A percentile compares a stretch with the other conserved stretches of the same genome.
Evolutionary conservation across 2,888 invertebrate species (phyloP).

Genomic region (Drosophila pegasa): DNA sequence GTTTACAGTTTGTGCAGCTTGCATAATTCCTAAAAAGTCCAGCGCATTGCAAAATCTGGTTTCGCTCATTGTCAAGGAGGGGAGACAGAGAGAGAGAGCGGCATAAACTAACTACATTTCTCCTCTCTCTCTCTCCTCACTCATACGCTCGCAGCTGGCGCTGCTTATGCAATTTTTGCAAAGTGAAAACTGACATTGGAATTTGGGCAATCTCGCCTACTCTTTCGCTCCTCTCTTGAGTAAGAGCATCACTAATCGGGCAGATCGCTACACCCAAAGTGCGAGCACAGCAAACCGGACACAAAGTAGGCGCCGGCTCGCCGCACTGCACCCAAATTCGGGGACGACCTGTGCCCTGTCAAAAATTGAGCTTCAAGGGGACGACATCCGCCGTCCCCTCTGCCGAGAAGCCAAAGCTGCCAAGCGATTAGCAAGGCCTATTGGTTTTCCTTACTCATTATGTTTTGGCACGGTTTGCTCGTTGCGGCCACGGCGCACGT

Average conservation of each 20-base stretch:
- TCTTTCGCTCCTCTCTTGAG: not conserved
- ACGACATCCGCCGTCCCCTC: slow-evolving; percentile 41
- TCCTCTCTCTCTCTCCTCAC: slow-evolving; percentile 7
- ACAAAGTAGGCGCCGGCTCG: slow-evolving; percentile 79
- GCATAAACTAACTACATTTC: slow-evolving; percentile 11
- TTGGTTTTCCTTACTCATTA: slow-evolving; percentile 84
- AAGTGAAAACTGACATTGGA: slow-evolving; percentile 64
- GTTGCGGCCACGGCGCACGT: not conserved
- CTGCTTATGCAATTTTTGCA: slow-evolving; percentile 68
- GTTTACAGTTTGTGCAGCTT: slow-evolving; percentile 52
- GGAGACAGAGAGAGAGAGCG: slow-evolving; percentile 11
- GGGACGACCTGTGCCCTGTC: slow-evolving; percentile 83
- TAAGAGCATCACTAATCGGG: slow-evolving; percentile 54
- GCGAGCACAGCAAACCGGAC: slow-evolving; percentile 43
- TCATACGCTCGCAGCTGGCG: not conserved
- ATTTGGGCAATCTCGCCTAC: slow-evolving; percentile 26
- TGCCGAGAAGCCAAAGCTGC: slow-evolving; percentile 81
- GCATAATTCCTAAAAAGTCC: slow-evolving; percentile 62
- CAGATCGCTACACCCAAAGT: slow-evolving; percentile 82
- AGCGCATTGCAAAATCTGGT: slow-evolving; percentile 63
- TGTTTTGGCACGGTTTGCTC: slow-evolving; percentile 76
- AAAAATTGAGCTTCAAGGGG: slow-evolving; percentile 82
- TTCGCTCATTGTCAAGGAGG: slow-evolving; percentile 30
- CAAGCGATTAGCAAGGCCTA: slow-evolving; percentile 80
- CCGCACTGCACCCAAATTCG: slow-evolving; percentile 31